A percentile compares a stretch with the other conserved stretches of the same genome.
Evolutionary conservation across 2,113 vertebrate species (phyloP).

Genomic region (Odocoileus hemionus): DNA sequence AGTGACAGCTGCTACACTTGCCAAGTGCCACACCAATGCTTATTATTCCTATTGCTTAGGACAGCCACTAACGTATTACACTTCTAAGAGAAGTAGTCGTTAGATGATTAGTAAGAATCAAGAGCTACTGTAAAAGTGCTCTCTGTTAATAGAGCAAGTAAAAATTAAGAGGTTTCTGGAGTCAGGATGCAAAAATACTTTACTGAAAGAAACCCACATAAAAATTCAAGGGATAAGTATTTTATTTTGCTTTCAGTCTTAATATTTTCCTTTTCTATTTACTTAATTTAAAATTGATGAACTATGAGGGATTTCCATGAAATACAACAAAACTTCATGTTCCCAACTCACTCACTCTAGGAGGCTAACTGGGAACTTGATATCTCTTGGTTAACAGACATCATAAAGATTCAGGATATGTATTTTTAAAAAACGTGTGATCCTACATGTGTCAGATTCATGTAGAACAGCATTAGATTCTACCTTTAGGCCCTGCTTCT

Average conservation of each 20-base stretch:
- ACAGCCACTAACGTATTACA: accelerated
- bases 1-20: accelerated
- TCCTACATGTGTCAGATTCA: background rate
- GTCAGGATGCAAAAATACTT: background rate
- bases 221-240: background rate
- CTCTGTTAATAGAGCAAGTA: background rate
- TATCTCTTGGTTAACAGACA: background rate
- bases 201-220: background rate
- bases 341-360: background rate
- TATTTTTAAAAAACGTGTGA: background rate
- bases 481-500: background rate
- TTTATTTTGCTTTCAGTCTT: background rate
- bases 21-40: background rate
- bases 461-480: background rate
- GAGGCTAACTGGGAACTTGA: background rate
- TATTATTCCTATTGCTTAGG: background rate
- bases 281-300: slow-evolving; percentile 7
- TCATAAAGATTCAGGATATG: background rate
- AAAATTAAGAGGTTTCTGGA: background rate
- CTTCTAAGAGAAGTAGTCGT: no score
- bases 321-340: background rate
- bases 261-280: background rate
- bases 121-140: background rate
- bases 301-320: background rate
- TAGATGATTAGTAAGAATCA: background rate